These are phyloP conservation scores for Coelinius sp. DNA, from an alignment of 2,888 invertebrate species.

Conservation along the genomic window DNA sequence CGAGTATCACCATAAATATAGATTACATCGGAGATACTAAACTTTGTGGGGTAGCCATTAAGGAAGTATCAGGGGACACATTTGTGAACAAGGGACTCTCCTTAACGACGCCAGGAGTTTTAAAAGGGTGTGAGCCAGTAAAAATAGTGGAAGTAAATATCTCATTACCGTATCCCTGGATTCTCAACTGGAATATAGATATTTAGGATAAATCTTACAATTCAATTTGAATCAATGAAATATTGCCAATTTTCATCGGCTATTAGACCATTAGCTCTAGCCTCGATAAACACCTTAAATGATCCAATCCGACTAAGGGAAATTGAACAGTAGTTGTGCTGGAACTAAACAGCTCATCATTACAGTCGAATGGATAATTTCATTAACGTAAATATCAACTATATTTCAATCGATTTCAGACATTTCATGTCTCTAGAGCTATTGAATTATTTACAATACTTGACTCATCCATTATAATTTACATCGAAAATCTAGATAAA, in stretches of 20 bases:
- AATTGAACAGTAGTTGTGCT: conserved; percentile 19
- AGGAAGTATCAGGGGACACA: conserved; percentile 33
- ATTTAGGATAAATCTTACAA: conserved; percentile 21
- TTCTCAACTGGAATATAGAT: conserved; percentile 13
- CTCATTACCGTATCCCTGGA: conserved; percentile 42
- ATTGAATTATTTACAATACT: background rate
- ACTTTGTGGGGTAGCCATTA: conserved; percentile 27
- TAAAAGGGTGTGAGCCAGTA: conserved; percentile 28
- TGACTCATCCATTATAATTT: background rate
- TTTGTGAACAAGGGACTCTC: conserved; percentile 44
- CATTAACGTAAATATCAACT: background rate
- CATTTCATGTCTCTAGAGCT: background rate
- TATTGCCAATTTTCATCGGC: conserved; percentile 22
- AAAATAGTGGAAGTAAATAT: conserved; percentile 38
- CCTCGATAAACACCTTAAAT: conserved; percentile 13
- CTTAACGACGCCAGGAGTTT: conserved; percentile 45
- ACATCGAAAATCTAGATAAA: background rate
- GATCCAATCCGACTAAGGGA: background rate
- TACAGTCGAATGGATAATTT: conserved; percentile 1
- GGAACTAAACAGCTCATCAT: conserved; percentile 19
- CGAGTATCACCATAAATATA: conserved; percentile 25
- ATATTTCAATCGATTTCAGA: background rate
- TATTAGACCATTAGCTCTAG: conserved; percentile 23
- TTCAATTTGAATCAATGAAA: conserved; percentile 1
- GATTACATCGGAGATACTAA: background rate